Evolutionary conservation across 2,888 invertebrate species (phyloP), one percentile per base, ranked within the genome.

Genomic region (Pristionchus mayeri): DNA sequence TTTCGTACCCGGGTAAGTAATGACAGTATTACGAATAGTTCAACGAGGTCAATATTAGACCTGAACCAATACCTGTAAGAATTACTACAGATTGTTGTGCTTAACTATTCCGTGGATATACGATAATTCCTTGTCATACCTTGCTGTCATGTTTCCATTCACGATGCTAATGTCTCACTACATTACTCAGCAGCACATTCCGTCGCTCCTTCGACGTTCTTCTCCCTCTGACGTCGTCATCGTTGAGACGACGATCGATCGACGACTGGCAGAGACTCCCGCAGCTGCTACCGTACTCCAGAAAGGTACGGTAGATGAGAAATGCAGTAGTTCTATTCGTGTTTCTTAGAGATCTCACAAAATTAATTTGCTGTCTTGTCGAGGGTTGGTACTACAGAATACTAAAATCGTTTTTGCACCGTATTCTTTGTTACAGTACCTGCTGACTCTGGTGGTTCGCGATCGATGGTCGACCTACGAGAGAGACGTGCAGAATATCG

Each of bases 281-380:
- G 7, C 37, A 21, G 24, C 63, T 82, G 34, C 63, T 82, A 63
- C 81, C 81, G 81, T 82, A 82, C 63, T 44, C 60, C 30, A 82
- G 81, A 63, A 63, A 82, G 81, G 81, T 60, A 37, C 11, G 40
- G 34, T 24, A 50, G 37, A 44, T n/a, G n/a, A n/a, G n/a, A n/a
- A n/a, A n/a, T n/a, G n/a, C n/a, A n/a, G n/a, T n/a, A n/a, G n/a
- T n/a, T n/a, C n/a, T n/a, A n/a, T n/a, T n/a, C n/a, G n/a, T n/a
- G n/a, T n/a, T n/a, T n/a, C n/a, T n/a, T n/a, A n/a, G n/a, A n/a
- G n/a, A n/a, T n/a, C n/a, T n/a, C n/a, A n/a, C n/a, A n/a, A n/a
- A n/a, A n/a, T n/a, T n/a, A n/a, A n/a, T n/a, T n/a, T n/a, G n/a
- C n/a, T n/a, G n/a, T n/a, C n/a, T n/a, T n/a, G n/a, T n/a, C n/a